Conservation (phyloP, 2,797 vertebrate species). For the Acanthis flammea region DNA sequence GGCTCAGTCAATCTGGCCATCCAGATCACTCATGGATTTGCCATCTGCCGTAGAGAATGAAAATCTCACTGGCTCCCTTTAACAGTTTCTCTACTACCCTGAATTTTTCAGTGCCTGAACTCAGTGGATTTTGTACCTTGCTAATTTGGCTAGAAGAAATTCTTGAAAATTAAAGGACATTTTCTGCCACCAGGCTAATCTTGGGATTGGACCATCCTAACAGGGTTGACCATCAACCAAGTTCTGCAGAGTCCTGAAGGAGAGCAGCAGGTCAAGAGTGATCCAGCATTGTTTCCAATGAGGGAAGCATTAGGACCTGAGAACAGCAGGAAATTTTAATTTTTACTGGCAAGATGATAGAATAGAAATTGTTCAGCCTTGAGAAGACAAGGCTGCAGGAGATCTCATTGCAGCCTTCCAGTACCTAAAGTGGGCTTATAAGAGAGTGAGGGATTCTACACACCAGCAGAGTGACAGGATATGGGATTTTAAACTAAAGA, state of each 20-base stretch:
- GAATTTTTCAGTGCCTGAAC: background rate
- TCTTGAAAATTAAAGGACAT: background rate
- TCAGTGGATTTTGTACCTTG: background rate
- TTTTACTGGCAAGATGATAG: background rate
- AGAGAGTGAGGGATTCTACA: background rate
- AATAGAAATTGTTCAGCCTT: background rate
- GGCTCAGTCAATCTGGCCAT: background rate
- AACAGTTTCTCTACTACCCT: background rate
- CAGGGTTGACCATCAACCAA: background rate
- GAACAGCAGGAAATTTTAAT: background rate
- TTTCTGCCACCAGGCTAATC: background rate
- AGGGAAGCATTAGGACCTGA: background rate
- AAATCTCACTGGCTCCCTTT: background rate
- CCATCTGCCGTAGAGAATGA: background rate
- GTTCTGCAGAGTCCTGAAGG: background rate
- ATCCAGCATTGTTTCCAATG: background rate
- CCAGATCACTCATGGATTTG: background rate
- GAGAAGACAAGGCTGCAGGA: background rate
- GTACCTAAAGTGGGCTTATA: background rate
- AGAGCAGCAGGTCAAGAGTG: background rate
- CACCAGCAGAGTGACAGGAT: background rate
- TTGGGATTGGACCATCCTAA: background rate
- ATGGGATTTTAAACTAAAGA: background rate
- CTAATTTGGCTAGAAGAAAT: background rate
- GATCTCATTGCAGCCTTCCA: fast-evolving